Percentiles rank a stretch among this genome's conserved stretches.
Evolutionary conservation across 2,888 invertebrate species (phyloP).

Genomic region (Rotaria sp.): DNA sequence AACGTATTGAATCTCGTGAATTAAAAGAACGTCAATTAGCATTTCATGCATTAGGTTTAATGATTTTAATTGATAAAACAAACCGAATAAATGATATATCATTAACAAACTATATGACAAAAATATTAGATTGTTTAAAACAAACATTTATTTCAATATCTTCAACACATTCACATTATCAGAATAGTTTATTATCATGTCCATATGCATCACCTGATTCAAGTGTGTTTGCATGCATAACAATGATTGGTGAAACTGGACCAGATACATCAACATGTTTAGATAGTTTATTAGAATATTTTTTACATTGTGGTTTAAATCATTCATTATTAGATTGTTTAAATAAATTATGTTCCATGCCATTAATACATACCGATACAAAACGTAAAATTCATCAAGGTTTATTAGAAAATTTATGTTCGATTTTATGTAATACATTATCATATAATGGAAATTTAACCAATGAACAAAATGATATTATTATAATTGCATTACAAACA

Average conservation of each 20-base stretch:
- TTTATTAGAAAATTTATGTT: slow-evolving; percentile 1
- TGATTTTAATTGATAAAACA: not conserved
- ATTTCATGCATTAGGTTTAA: slow-evolving; percentile 13
- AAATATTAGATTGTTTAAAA: not conserved
- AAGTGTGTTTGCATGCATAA: slow-evolving; percentile 15
- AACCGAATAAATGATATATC: not conserved
- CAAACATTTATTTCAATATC: not conserved
- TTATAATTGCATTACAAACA: slow-evolving; percentile 14
- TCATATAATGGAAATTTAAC: not conserved
- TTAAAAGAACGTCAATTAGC: slow-evolving; percentile 13
- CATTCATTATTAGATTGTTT: slow-evolving; percentile 14
- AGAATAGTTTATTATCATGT: not conserved
- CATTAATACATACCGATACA: not conserved
- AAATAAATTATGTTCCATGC: not conserved
- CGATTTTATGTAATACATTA: not conserved
- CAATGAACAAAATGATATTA: not conserved
- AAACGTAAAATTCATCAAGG: slow-evolving; percentile 21
- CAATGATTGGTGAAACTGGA: slow-evolving; percentile 11
- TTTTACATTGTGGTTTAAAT: slow-evolving; percentile 18
- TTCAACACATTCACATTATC: not conserved
- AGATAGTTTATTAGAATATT: not conserved
- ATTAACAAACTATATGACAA: not conserved
- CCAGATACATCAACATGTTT: not conserved
- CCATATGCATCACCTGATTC: not conserved
- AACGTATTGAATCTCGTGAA: not conserved